Evolutionary conservation across 2,113 vertebrate species (phyloP), one percentile per base, ranked within the genome.

Genomic region (Corynorhinus townsendii): DNA sequence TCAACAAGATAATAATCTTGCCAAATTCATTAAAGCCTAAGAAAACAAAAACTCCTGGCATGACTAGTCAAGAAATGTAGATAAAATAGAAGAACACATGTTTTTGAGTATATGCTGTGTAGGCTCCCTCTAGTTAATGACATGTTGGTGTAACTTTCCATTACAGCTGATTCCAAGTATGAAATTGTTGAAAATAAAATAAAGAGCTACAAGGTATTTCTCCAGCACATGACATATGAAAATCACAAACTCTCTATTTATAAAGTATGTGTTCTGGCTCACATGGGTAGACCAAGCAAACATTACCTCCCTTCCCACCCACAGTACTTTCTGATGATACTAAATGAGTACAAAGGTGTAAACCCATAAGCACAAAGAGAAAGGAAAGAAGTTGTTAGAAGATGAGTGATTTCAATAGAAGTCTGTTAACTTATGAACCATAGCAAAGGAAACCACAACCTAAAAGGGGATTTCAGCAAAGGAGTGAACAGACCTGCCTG

Each of bases 331-430:
- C 71, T 77, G 79, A 94, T 56, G 71, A 89, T 69, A 45, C 3
- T 15, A 30, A 89, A 76, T 2, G 40, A 71, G 62, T 22, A 62
- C 4, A 62, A 66, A 93, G 33, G 5, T 73, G 1, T 59, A 33
- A 81, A 94, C 49, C 10, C 28, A 33, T n/a, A n/a, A 71, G 73
- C 71, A 87, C 49, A 89, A 80, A 95, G 54, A 90, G 7, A 66
- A 92, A 26, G 33, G 26, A 11, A 66, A 81, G 43, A 76, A 59
- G 71, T 59, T 2, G 1, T 77, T 73, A 49, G 8, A 72, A 82
- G 81, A 83, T n/a, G 93, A 92, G 64, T 62, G 30, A 93, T 95
- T 72, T 92, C 45, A 90, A 8, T 35, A 43, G 19, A 80, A 88
- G 47, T 38, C 59, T 95, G 40, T n/a, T 85, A 85, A 68, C n/a